These are phyloP conservation scores for Acanthaster planci DNA, from an alignment of 35 echinoderm and acorn worm species.

Conservation along the genomic window DNA sequence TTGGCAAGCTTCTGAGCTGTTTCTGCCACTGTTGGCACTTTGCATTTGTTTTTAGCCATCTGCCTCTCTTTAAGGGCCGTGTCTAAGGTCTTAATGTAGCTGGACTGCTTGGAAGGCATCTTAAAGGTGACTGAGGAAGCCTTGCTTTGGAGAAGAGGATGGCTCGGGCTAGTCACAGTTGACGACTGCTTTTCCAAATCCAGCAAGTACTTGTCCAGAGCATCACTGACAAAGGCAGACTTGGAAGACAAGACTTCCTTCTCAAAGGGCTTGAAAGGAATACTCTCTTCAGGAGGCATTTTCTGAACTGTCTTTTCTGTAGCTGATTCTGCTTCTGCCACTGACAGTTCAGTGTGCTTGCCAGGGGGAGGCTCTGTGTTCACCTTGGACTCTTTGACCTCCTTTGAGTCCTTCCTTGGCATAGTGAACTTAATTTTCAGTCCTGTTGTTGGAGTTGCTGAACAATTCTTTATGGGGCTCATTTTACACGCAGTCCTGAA, in stretches of 20 bases:
- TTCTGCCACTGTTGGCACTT: not conserved
- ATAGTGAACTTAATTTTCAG: not conserved
- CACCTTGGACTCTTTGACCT: not conserved
- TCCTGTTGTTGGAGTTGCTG: not conserved
- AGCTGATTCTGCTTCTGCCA: not conserved
- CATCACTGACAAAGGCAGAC: constrained; percentile 83
- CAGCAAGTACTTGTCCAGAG: constrained; percentile 68
- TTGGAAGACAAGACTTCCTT: constrained; percentile 66
- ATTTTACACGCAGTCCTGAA: not conserved
- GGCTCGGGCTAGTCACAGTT: not conserved
- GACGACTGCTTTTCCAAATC: not conserved
- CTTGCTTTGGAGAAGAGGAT: constrained; percentile 42
- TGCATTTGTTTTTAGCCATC: not conserved
- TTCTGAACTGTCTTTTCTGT: not conserved
- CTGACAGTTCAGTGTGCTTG: not conserved
- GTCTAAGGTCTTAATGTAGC: constrained; percentile 52
- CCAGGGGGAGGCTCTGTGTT: not conserved
- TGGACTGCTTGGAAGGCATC: constrained; percentile 51
- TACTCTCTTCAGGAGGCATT: constrained; percentile 58
- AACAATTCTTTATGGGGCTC: not conserved
- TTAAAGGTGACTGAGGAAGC: constrained; percentile 49
- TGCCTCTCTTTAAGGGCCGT: constrained; percentile 38
- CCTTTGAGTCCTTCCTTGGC: not conserved
- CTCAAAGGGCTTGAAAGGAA: constrained; percentile 80
- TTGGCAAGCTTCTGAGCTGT: constrained; percentile 11